Conservation (phyloP, 1,140 invertebrate species). For the Tetramorium simillimum region DNA sequence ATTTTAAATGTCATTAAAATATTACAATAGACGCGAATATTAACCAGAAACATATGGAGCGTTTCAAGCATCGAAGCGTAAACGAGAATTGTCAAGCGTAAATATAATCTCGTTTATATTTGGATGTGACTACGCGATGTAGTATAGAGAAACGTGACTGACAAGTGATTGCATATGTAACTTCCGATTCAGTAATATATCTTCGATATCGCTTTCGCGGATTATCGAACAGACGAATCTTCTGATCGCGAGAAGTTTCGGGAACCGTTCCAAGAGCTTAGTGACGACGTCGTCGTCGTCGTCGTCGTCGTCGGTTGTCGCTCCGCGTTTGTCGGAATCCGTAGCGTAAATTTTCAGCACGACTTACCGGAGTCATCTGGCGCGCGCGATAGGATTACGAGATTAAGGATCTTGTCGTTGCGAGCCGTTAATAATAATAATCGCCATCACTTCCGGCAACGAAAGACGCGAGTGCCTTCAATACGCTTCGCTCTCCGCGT, state of each 20-base stretch:
- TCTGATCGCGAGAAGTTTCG: constrained; percentile 26
- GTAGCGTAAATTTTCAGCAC: constrained; percentile 61
- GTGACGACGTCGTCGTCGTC: background rate
- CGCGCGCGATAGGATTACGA: constrained; percentile 73
- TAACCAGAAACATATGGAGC: constrained; percentile 15
- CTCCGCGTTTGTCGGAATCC: constrained; percentile 42
- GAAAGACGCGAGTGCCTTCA: background rate
- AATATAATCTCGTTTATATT: constrained; percentile 2
- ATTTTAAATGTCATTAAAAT: constrained; percentile 15
- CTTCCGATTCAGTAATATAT: constrained; percentile 11
- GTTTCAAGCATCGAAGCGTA: constrained; percentile 25
- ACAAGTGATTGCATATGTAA: background rate
- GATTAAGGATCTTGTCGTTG: constrained; percentile 74
- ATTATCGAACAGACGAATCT: constrained; percentile 11
- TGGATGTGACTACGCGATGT: background rate
- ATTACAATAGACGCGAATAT: background rate
- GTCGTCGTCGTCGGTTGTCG: constrained; percentile 10
- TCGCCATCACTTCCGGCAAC: constrained; percentile 33
- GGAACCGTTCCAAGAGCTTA: background rate
- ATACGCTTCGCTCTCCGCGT: constrained; percentile 29
- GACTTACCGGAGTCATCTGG: constrained; percentile 68
- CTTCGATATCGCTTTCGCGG: background rate
- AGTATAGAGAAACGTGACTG: background rate
- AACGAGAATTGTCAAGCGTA: constrained; percentile 14
- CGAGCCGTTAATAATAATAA: constrained; percentile 74